Evolutionary conservation across 2,888 invertebrate genomes (phyloP).

Genomic region (Chironomus tentans): DNA sequence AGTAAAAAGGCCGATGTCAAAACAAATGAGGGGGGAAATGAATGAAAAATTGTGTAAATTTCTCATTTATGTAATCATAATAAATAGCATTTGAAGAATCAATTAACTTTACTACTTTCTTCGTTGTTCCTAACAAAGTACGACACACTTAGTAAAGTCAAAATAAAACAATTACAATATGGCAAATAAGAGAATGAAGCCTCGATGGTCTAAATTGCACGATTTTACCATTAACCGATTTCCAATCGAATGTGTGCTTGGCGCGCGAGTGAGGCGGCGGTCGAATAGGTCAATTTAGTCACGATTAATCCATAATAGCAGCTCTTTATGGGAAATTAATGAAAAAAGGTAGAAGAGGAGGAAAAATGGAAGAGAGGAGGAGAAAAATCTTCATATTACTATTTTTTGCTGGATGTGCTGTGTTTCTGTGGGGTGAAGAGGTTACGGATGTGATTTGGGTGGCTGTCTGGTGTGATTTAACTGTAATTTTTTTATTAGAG

Average conservation of each 20-base stretch:
- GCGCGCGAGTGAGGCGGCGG: not conserved
- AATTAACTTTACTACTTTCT: conserved; percentile 9
- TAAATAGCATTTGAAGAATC: not conserved
- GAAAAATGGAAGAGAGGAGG: not conserved
- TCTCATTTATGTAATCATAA: not conserved
- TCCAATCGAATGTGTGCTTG: not conserved
- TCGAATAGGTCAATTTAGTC: conserved; percentile 19
- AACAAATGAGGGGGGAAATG: not conserved
- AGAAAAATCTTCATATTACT: not conserved
- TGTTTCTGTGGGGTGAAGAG: too few species aligned
- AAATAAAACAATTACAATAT: conserved; percentile 3
- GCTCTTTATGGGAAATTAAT: conserved; percentile 21
- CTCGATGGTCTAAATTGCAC: not conserved
- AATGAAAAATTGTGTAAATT: not conserved
- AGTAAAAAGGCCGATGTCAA: too few species aligned
- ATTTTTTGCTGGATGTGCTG: not conserved
- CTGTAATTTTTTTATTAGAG: not conserved
- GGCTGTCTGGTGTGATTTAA: not conserved
- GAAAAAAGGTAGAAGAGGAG: not conserved
- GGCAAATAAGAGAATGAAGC: not conserved
- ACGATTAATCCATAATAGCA: conserved; percentile 21
- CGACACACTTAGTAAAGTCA: not conserved
- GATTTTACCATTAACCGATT: conserved; percentile 19
- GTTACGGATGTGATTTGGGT: too few species aligned
- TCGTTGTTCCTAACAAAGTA: not conserved